Evolutionary conservation across 1,140 invertebrate species (phyloP), one percentile per base, ranked within the genome.

Genomic region (Holcopasites calliopsidis): DNA sequence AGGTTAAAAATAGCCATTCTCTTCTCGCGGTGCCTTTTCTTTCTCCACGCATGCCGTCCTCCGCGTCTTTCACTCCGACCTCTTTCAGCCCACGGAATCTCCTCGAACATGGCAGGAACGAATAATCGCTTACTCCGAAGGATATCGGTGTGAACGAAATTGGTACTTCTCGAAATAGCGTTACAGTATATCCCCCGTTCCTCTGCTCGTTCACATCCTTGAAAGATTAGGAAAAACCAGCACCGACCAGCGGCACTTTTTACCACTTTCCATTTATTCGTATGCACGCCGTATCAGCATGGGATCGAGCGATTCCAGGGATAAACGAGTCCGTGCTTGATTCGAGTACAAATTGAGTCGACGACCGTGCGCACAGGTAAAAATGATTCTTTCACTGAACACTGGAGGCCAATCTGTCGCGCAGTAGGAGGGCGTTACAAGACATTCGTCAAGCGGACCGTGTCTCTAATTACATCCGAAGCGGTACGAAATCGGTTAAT

Each of bases 1-100:
- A 28, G n/a, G 54, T 68, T 76, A 80, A 82, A 82, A 80, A 82
- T 82, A 82, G 33, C 23, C 49, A 26, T 42, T 49, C 33, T 50
- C 16, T 28, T 33, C 23, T 31, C 23, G n/a, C 8, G n/a, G 31
- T 47, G 28, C 31, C 49, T 13, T 13, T 42, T 21, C 35, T 42
- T 23, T 21, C 18, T 28, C 10, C n/a, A 44, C 47, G n/a, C 16
- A 8, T 35, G 23, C 18, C 58, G 28, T 23, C 7, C 26, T 33
- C 21, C 1, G n/a, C 31, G 33, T 0, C n/a, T n/a, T 28, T 76
- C 50, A 23, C 35, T 50, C 21, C 7, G 10, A 50, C 21, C 40
- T 55, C 75, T 61, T 35, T 28, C 40, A 3, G 2, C 31, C 35
- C 2, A 21, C n/a, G 55, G 21, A 65, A 72, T 40, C 61, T 66